Evolutionary conservation across 2,797 vertebrate genomes (phyloP), one percentile per base, ranked within the genome.

Genomic region (Thamnophis elegans): DNA sequence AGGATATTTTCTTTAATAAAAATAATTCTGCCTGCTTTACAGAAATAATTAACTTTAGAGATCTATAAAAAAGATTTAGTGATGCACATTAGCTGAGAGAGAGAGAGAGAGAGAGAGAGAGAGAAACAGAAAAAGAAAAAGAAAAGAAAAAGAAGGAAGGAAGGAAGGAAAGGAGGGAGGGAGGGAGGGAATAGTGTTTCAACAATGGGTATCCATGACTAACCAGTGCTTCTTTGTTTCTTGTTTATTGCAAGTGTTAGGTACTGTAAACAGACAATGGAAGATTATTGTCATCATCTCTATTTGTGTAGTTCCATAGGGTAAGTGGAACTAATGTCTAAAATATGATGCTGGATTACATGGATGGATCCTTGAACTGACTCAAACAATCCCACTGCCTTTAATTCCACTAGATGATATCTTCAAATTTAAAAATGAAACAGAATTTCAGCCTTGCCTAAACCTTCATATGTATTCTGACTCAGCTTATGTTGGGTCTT

Each of bases 1-100:
- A 90, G 89, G 55, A 87, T 55, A 91, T 91, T 91, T 93, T 73
- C 32, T 93, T 93, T 91, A 85, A 91, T 91, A 82, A 93, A 90
- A 92, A 73, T 54, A 56, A 91, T 54, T 47, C 32, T 36, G 62
- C 22, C 87, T 91, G 87, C 56, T 89, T 91, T 93, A 53, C 68
- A 88, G n/a, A 93, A 73, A 93, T 91, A 93, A 91, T 93, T 90
- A 89, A 93, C 55, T 85, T 82, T 82, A 82, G 73, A 22, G 47
- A 25, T 25, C 73, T 47, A 82, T 47, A 82, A 25, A 82, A 5
- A 22, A 42, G 32, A 47, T 12, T 25, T 20, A 82, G 36, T 47
- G 36, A 42, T 47, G 36, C 36, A 82, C 4, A 47, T 10, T 47
- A 47, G 36, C 36, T 82, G 82, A 82, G 25, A 20, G 22, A 78